phyloP scores from a whole-genome alignment of 2,113 vertebrate species.

The Vicugna pacos region DNA sequence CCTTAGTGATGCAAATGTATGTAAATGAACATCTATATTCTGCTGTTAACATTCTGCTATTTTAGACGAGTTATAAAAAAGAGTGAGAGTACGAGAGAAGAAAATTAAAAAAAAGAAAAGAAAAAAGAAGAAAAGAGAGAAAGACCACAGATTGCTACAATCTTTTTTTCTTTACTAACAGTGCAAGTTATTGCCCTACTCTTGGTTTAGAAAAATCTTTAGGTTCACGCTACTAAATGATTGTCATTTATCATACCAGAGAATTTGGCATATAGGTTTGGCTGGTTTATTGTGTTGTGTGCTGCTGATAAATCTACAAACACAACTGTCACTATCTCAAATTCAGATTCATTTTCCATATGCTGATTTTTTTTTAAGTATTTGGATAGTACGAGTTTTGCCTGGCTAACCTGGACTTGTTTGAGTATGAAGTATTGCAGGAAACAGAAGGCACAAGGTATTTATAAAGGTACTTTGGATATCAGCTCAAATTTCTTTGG shows the following conservation, averaged over 20 bases:
- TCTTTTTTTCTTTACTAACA: not conserved
- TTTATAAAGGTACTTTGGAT: not conserved
- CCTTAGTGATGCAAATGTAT: not conserved
- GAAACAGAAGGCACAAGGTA: constrained; percentile 2
- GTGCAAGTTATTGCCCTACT: not conserved
- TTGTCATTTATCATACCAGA: constrained; percentile 57
- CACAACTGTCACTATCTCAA: constrained; percentile 23
- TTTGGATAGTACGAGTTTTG: constrained; percentile 26
- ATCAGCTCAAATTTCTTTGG: not conserved
- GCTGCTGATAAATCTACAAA: constrained; percentile 68
- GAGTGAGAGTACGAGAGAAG: not conserved
- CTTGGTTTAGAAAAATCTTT: constrained; percentile 20
- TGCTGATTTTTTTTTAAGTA: not conserved
- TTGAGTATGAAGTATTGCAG: constrained; percentile 22
- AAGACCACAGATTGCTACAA: not conserved
- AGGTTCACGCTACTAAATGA: constrained; percentile 52
- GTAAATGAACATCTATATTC: not conserved
- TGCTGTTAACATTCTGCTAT: not conserved
- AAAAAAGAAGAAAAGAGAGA: not conserved
- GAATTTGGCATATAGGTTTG: constrained; percentile 50
- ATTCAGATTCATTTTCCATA: constrained; percentile 51
- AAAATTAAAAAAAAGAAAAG: not conserved
- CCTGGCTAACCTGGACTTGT: not conserved
- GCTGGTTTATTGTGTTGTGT: constrained; percentile 53
- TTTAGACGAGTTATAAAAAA: not conserved